Conservation (phyloP, 2,888 invertebrate genomes). For the Sphaerophoria taeniata region DNA sequence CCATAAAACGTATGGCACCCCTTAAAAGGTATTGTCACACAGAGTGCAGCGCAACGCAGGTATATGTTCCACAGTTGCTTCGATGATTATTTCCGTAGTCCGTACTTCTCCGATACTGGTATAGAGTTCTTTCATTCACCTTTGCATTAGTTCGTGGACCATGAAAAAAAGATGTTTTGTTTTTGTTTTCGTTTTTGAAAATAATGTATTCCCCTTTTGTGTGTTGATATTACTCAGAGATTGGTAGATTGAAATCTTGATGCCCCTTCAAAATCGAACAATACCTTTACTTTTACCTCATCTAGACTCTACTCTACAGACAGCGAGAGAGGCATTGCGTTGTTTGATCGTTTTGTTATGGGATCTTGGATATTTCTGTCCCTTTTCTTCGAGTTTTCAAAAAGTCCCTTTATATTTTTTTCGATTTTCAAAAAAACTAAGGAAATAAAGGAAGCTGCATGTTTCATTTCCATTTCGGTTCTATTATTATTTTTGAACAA, state of each 20-base stretch:
- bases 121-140: constrained; percentile 38
- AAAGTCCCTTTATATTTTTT: constrained; percentile 13
- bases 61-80: no score
- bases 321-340: background rate
- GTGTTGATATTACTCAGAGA: constrained; percentile 45
- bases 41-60: constrained; percentile 44
- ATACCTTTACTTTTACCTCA: no score
- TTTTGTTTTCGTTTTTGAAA: background rate
- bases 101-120: constrained; percentile 42
- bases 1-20: constrained; percentile 55
- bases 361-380: constrained; percentile 11
- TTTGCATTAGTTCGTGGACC: constrained; percentile 45
- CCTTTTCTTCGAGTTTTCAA: constrained; percentile 1
- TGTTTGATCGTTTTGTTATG: constrained; percentile 31
- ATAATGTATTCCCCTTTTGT: constrained; percentile 48
- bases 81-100: constrained; percentile 56
- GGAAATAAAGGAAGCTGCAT: constrained; percentile 40
- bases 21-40: constrained; percentile 30
- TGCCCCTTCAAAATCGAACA: constrained; percentile 13
- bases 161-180: constrained; percentile 49
- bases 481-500: constrained; percentile 5
- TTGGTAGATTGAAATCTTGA: constrained; percentile 54
- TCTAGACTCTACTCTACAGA: no score
- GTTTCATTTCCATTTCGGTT: constrained; percentile 52
- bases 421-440: background rate